Evolutionary conservation across 2,113 vertebrate species (phyloP), one percentile per base, ranked within the genome.

Genomic region (Arothron firmamentum): DNA sequence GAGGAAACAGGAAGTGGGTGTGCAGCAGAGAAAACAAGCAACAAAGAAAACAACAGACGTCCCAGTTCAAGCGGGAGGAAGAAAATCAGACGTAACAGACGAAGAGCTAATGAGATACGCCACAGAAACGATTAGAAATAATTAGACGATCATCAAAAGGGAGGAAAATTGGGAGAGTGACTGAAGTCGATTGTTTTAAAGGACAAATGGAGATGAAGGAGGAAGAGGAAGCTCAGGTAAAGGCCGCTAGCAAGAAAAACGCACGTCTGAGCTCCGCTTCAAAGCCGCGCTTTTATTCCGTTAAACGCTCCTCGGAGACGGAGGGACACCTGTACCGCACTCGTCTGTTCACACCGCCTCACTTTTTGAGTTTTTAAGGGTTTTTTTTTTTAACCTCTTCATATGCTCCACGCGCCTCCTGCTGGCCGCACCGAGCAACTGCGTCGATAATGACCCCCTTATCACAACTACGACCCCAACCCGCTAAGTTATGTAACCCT

Each of bases 81-180:
- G 1, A 28, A 28, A 28, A 28, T 28, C 25, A 42, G 58, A 67
- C 47, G 34, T 56, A 52, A 23, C 43, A 66, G 65, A 76, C 63
- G 69, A 77, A 70, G 62, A 58, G 62, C 31, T 38, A 82, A 73
- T 79, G 77, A 80, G 71, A 75, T 46, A 71, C 71, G 80, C 56
- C 49, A 56, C 63, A 52, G 52, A 72, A 84, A 81, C 77, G 71
- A 86, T 84, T 79, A 59, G 64, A 78, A 84, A 84, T 84, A 83
- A 84, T 87, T 83, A 84, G 73, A 59, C 66, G 38, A 62, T 78
- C 75, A 67, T 82, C 64, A 75, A 73, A 81, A 75, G 52, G 65
- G 57, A 59, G 68, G 61, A 67, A 72, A 63, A 74, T 56, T 3
- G 3, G 10, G 67, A 53, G 45, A 41, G 17, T 65, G 80, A 83